phyloP scores from a whole-genome alignment of 1,140 invertebrate genomes.

The Matsumurasca onukii region DNA sequence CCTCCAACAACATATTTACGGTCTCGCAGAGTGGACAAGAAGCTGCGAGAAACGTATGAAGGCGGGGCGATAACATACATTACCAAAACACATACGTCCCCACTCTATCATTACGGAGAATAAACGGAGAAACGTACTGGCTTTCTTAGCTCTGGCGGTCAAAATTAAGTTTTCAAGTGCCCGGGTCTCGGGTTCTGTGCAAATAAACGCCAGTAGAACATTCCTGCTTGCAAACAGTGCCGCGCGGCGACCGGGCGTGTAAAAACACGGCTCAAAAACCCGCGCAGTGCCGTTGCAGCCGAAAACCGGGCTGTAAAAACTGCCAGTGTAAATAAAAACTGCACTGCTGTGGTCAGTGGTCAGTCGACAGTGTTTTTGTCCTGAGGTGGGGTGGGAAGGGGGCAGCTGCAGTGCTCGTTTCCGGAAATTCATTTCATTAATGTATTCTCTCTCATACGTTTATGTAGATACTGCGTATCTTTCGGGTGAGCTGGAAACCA shows the following conservation, averaged over 20 bases:
- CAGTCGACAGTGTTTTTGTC: background rate
- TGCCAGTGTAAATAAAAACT: constrained; percentile 18
- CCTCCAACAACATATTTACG: too few relatives aligned
- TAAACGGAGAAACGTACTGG: background rate
- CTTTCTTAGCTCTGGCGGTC: constrained; percentile 4
- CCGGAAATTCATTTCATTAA: constrained; percentile 16
- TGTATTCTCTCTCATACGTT: background rate
- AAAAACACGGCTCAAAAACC: constrained; percentile 19
- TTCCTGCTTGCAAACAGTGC: constrained; percentile 3
- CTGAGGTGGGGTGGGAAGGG: background rate
- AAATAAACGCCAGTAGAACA: constrained; percentile 1
- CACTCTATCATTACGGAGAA: constrained; percentile 2
- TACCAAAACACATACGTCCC: constrained; percentile 1
- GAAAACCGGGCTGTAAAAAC: background rate
- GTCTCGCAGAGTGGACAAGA: too few relatives aligned
- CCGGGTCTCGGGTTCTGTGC: background rate
- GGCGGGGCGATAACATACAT: constrained; percentile 6
- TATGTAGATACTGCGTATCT: too few relatives aligned
- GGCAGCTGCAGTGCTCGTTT: constrained; percentile 12
- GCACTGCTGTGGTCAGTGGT: constrained; percentile 15
- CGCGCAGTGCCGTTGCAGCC: background rate
- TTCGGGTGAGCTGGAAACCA: too few relatives aligned
- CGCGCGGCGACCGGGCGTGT: background rate
- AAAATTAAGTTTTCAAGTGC: constrained; percentile 7
- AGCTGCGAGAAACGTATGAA: constrained; percentile 6